Conservation (phyloP, 2,113 vertebrate genomes). For the Ahaetulla prasina region DNA sequence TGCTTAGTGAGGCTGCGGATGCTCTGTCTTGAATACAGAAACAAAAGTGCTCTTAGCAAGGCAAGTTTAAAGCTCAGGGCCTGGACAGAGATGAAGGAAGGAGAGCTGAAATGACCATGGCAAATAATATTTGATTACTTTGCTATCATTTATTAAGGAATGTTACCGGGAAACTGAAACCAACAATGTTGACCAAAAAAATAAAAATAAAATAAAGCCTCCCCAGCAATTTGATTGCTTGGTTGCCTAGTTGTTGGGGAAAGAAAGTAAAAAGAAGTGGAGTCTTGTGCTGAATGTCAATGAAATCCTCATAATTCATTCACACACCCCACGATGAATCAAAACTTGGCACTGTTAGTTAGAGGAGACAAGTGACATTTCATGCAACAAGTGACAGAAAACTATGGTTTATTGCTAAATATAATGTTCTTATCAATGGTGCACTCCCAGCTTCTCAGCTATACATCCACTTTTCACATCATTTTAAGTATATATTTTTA, state of each 20-base stretch:
- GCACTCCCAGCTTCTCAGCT: background rate
- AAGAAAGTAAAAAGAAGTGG: background rate
- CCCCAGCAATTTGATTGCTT: background rate
- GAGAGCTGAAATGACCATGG: background rate
- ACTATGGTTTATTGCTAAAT: background rate
- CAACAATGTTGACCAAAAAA: background rate
- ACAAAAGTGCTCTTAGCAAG: background rate
- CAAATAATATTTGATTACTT: background rate
- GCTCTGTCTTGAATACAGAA: background rate
- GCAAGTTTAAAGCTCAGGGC: background rate
- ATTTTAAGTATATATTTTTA: background rate
- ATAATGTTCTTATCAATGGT: background rate
- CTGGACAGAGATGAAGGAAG: background rate
- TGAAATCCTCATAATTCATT: background rate
- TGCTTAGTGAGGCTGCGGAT: background rate
- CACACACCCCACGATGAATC: background rate
- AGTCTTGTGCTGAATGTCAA: background rate
- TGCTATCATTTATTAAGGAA: background rate
- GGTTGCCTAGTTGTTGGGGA: background rate
- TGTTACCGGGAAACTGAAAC: background rate
- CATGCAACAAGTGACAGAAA: background rate
- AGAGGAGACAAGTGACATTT: too few species aligned
- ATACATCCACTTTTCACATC: background rate
- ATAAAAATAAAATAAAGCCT: too few species aligned
- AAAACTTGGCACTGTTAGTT: background rate